A percentile compares a stretch with the other conserved stretches of the same genome.
These are phyloP conservation scores for Mythimna lalbum DNA, from an alignment of 2,888 invertebrate species.

Conservation along the genomic window DNA sequence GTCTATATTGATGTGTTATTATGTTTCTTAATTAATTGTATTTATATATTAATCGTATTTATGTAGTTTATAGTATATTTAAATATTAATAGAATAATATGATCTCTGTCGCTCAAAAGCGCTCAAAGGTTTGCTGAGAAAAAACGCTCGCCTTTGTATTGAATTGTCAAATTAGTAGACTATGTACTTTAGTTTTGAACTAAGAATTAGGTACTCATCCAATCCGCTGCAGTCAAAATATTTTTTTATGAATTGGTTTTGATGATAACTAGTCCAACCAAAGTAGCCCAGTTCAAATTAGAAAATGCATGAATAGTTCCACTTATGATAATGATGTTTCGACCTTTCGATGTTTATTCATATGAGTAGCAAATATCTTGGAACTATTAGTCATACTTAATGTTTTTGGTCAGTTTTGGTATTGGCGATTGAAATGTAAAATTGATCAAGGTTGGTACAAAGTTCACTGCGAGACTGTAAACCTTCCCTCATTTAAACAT, in stretches of 20 bases:
- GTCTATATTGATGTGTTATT: too few species aligned
- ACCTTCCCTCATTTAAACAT: too few species aligned
- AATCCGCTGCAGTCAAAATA: background rate
- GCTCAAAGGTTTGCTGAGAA: too few species aligned
- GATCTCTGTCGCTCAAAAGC: too few species aligned
- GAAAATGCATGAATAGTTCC: constrained; percentile 10
- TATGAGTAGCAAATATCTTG: background rate
- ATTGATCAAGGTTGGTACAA: background rate
- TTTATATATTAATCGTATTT: too few species aligned
- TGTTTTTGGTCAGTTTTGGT: background rate
- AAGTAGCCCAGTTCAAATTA: constrained; percentile 8
- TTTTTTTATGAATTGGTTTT: background rate
- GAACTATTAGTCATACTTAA: constrained; percentile 3
- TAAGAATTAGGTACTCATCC: background rate
- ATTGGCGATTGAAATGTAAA: background rate
- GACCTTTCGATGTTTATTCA: constrained; percentile 6
- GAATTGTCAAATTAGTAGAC: too few species aligned
- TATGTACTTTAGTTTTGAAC: too few species aligned
- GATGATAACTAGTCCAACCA: background rate
- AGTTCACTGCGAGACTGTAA: background rate
- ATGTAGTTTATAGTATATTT: too few species aligned
- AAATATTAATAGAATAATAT: too few species aligned
- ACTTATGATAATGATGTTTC: constrained; percentile 8
- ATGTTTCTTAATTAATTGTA: too few species aligned
- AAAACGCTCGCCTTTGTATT: background rate